Evolutionary conservation across 2,113 vertebrate species (phyloP), one percentile per base, ranked within the genome.

Genomic region (Hemichromis elongatus): DNA sequence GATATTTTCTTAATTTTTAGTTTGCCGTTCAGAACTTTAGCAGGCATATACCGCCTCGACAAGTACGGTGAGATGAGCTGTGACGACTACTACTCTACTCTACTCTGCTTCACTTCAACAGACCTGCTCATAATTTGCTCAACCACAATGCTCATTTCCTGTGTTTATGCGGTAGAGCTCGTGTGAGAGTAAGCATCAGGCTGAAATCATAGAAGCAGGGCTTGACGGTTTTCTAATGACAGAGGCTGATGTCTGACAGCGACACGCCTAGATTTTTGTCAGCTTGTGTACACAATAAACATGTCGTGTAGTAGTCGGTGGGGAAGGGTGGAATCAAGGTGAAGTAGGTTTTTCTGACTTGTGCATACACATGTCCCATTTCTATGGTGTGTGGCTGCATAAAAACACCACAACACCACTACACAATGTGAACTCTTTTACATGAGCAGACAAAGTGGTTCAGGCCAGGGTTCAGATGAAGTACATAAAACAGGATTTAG

Each of bases 271-370:
- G 78, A 33, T 84, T 86, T 86, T 86, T 91, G 81, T 90, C 42
- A 37, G 75, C 56, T 14, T 93, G 91, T 95, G 83, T 93, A 86
- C 89, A 94, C 82, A 81, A 68, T 81, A 92, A 93, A 93, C 88
- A 92, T 75, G 73, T 81, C 82, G 63, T 33, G 59, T 53, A 14
- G 53, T 18, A 61, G 75, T 56, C 28, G 10, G 66, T n/a, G 35
- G 57, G 73, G 78, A 77, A 7, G 80, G 84, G 61, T 5, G 28
- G 54, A 19, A 82, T 91, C 88, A 86, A 90, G 91, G 91, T 88
- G 93, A 93, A 84, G 84, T 50, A 61, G 73, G 40, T 78, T 53
- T 37, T 80, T 56, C 21, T 59, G 81, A 45, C 56, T 70, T 2
- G 73, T 10, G 19, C 52, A 16, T 37, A 4, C 7, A 52, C 9